Evolutionary conservation across 2,113 vertebrate species (phyloP).

Genomic region (Scophthalmus maximus): DNA sequence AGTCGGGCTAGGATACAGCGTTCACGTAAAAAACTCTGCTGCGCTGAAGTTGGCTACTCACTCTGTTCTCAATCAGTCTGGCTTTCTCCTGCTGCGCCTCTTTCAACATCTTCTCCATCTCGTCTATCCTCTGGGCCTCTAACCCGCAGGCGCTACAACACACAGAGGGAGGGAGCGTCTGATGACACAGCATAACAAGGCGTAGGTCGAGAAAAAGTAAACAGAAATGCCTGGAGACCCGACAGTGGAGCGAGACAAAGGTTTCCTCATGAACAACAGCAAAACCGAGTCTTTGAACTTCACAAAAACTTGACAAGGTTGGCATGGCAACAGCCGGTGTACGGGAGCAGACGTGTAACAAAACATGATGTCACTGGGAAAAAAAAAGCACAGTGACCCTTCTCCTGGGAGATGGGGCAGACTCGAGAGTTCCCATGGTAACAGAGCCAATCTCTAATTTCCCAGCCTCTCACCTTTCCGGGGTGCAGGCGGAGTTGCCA

Average conservation of each 20-base stretch:
- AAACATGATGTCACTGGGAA: conserved; percentile 75
- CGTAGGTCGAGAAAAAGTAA: conserved; percentile 30
- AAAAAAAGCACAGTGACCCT: conserved; percentile 77
- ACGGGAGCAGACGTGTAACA: conserved; percentile 68
- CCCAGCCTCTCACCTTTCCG: conserved; percentile 88
- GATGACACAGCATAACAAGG: conserved; percentile 37
- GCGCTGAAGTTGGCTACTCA: conserved; percentile 73
- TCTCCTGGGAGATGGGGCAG: conserved; percentile 77
- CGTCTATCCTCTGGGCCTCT: conserved; percentile 91
- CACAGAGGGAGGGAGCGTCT: conserved; percentile 52
- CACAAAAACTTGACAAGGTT: conserved; percentile 71
- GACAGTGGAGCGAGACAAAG: conserved; percentile 34
- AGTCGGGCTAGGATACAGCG: too few relatives aligned
- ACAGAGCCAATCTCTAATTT: conserved; percentile 72
- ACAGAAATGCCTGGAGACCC: conserved; percentile 59
- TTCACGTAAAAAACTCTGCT: background rate
- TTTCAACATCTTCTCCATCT: conserved; percentile 97
- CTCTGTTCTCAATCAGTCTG: conserved; percentile 90
- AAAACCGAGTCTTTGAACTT: conserved; percentile 45
- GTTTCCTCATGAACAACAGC: conserved; percentile 20
- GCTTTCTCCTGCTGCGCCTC: conserved; percentile 94
- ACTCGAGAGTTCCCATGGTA: conserved; percentile 82
- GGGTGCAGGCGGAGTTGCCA: conserved; percentile 92
- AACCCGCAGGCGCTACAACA: conserved; percentile 85
- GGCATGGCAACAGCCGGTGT: conserved; percentile 79